Base-by-base conservation (phyloP, 2,113 vertebrate genomes). In the Uria lomvia region DNA sequence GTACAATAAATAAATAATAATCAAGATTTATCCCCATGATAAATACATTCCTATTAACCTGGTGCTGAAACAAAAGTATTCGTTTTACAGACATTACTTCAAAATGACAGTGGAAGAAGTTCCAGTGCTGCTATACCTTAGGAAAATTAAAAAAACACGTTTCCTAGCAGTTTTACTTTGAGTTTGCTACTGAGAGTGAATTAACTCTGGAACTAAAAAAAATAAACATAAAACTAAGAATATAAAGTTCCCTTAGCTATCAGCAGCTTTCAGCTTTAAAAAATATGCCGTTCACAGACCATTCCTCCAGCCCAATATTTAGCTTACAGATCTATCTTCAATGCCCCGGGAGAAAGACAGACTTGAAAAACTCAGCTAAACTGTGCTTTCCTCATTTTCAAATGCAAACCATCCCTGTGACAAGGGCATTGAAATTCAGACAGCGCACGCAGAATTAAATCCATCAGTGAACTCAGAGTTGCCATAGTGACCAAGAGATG, bases 231-330 rank as follows among this genome's bases (percentile, higher is more conserved):
- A 52, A 40, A 32, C 8, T 23, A 67, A 15, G 34, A 79, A 23
- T 26, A 45, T 49, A 34, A 75, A 47, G 42, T 47, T 79, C 52
- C 32, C n/a, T 84, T 24, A 81, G 38, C 16, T 65, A 7, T 75
- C 16, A 65, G 43, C 45, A 87, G 53, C 59, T 82, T 94, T 66
- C 40, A 79, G 43, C 29, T 59, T 49, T 56, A 29, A 62, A 56
- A 86, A 36, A 13, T 1, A 18, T 1, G 9, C 21, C 0, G 0
- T 66, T 60, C 58, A 53, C 16, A 58, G 40, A 78, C 24, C 1
- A 3, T 18, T 79, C 22, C 13, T 65, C 38, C 20, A 71, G 29
- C 11, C 53, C n/a, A 43, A 30, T 78, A 72, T 23, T 94, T 38
- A 60, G 43, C 11, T 23, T 32, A 50, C 4, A 5, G 2, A 47